Conservation (phyloP, 1,140 invertebrate species). For the Augochlora pura region DNA sequence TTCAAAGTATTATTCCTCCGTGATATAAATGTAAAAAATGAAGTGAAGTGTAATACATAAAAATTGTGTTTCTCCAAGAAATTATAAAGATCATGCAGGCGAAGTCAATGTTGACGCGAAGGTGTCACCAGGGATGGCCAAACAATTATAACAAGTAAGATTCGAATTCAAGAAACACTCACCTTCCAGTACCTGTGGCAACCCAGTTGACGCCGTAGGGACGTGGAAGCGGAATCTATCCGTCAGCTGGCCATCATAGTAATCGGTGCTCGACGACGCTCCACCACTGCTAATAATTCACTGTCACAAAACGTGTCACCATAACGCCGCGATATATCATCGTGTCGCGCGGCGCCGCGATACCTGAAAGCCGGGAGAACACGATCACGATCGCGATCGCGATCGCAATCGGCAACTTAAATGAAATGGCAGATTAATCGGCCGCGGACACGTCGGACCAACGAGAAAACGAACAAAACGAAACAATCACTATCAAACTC, state of each 20-base stretch:
- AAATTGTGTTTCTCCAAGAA: too few relatives aligned
- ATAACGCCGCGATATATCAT: conserved; percentile 41
- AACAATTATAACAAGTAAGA: too few relatives aligned
- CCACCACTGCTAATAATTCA: conserved; percentile 46
- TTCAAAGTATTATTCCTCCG: too few relatives aligned
- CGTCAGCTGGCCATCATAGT: conserved; percentile 69
- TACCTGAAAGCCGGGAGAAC: not conserved
- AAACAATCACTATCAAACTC: conserved; percentile 49
- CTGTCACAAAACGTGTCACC: conserved; percentile 44
- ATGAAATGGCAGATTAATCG: too few relatives aligned
- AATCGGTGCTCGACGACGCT: conserved; percentile 40
- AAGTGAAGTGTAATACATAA: too few relatives aligned
- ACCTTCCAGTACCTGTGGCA: conserved; percentile 65
- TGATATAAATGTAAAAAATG: too few relatives aligned
- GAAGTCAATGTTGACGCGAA: too few relatives aligned
- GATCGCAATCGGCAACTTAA: not conserved
- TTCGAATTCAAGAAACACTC: not conserved
- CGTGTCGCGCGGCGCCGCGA: conserved; percentile 4
- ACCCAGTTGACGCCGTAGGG: conserved; percentile 52
- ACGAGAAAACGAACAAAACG: conserved; percentile 34
- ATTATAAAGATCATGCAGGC: too few relatives aligned
- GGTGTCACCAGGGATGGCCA: too few relatives aligned
- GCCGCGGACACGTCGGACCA: not conserved
- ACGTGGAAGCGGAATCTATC: conserved; percentile 57
- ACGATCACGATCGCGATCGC: not conserved